phyloP scores from a whole-genome alignment of 2,888 invertebrate genomes.

The Callyntrura sp. region DNA sequence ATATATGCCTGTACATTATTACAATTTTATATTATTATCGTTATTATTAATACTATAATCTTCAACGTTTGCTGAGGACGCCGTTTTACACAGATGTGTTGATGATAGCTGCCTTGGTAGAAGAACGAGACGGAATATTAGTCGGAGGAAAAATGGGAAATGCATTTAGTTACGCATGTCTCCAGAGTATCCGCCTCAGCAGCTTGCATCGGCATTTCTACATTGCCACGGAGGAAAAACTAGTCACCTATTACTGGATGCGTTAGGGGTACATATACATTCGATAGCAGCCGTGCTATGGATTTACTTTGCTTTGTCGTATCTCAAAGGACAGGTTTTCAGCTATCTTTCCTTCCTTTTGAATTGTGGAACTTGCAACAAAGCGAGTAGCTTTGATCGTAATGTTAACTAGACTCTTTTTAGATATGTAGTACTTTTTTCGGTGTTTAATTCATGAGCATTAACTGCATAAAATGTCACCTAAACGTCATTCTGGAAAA shows the following conservation, averaged over 20 bases:
- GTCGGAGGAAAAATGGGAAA: constrained; percentile 42
- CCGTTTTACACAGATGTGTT: constrained; percentile 60
- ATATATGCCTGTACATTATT: no score
- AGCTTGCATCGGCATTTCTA: background rate
- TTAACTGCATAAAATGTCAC: constrained; percentile 13
- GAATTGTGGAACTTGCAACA: background rate
- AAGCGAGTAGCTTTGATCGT: background rate
- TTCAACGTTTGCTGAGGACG: constrained; percentile 10
- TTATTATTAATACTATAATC: constrained; percentile 34
- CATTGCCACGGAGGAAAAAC: background rate
- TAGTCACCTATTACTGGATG: no score
- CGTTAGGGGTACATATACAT: no score
- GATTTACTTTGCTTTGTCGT: no score
- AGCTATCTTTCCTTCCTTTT: background rate
- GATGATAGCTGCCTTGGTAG: constrained; percentile 8
- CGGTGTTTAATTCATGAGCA: background rate
- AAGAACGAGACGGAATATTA: background rate
- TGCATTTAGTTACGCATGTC: constrained; percentile 68
- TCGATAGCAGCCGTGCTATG: no score
- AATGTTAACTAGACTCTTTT: no score
- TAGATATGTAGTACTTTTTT: background rate
- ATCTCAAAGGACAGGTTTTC: constrained; percentile 58
- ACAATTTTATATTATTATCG: constrained; percentile 1
- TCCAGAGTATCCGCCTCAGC: constrained; percentile 41
- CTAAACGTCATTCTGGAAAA: background rate